Conservation (phyloP, 2,888 invertebrate species). For the Xestia sexstrigata region DNA sequence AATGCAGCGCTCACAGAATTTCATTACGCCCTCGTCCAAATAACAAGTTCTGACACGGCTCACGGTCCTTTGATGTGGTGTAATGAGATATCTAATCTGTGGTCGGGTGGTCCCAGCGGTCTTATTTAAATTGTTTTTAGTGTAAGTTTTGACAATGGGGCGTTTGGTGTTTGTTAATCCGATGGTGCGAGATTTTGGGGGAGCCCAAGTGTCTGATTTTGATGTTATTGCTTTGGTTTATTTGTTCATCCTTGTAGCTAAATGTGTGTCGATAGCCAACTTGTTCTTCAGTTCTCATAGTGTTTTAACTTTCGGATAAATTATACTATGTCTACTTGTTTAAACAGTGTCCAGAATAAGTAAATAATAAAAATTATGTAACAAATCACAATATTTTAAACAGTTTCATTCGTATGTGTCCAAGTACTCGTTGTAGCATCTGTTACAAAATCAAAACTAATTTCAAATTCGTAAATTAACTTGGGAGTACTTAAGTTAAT, state of each 20-base stretch:
- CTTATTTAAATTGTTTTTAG: slow-evolving; percentile 67
- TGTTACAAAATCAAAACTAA: neutral
- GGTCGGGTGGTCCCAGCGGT: slow-evolving; percentile 60
- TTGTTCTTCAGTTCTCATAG: neutral
- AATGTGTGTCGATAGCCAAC: neutral
- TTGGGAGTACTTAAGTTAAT: no score
- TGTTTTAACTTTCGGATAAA: neutral
- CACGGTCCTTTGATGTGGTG: slow-evolving; percentile 74
- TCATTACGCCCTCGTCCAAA: slow-evolving; percentile 63
- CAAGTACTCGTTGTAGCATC: neutral
- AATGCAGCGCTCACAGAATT: slow-evolving; percentile 33
- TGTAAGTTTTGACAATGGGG: slow-evolving; percentile 58
- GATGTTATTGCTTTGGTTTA: slow-evolving; percentile 29
- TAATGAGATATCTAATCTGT: slow-evolving; percentile 75
- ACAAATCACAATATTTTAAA: no score
- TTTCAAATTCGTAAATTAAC: neutral
- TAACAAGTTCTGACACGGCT: slow-evolving; percentile 74
- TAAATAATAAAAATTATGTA: neutral
- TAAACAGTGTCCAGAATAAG: neutral
- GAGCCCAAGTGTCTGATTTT: slow-evolving; percentile 20
- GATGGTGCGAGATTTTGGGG: slow-evolving; percentile 47
- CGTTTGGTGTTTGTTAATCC: slow-evolving; percentile 54
- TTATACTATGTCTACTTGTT: neutral
- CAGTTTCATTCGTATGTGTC: neutral
- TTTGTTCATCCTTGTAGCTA: slow-evolving; percentile 10